phyloP scores from a whole-genome alignment of 2,113 vertebrate species.

The Megaleporinus macrocephalus region DNA sequence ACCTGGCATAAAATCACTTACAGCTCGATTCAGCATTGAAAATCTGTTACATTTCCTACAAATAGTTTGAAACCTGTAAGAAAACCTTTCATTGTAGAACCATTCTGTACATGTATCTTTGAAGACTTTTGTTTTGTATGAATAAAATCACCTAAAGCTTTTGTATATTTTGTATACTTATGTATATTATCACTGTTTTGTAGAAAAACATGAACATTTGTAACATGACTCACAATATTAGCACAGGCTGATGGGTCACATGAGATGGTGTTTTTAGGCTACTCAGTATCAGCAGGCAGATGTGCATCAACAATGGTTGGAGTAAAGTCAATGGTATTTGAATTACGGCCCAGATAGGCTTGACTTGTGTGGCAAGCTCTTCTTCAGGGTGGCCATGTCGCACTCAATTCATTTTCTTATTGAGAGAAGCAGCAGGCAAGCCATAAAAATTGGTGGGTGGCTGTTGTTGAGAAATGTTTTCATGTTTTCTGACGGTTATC shows the following conservation, averaged over 20 bases:
- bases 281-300: constrained; percentile 31
- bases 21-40: too few relatives aligned
- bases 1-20: too few relatives aligned
- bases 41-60: too few relatives aligned
- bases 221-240: constrained; percentile 39
- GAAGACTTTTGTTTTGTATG: too few relatives aligned
- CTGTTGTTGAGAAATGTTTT: neutral
- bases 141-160: too few relatives aligned
- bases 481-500: neutral
- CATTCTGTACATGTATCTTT: too few relatives aligned
- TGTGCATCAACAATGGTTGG: constrained; percentile 42
- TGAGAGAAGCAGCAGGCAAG: neutral
- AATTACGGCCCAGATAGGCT: constrained; percentile 46
- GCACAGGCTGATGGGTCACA: constrained; percentile 32
- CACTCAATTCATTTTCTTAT: constrained; percentile 29
- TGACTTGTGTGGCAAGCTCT: constrained; percentile 43
- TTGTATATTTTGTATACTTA: too few relatives aligned
- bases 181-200: neutral
- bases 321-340: constrained; percentile 41
- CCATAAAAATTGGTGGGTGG: neutral
- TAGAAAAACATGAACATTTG: constrained; percentile 5
- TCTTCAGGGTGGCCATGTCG: constrained; percentile 57
- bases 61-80: too few relatives aligned
- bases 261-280: neutral
- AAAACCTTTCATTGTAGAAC: too few relatives aligned